phyloP scores from a whole-genome alignment of 2,113 vertebrate genomes.

The Hemichromis elongatus region DNA sequence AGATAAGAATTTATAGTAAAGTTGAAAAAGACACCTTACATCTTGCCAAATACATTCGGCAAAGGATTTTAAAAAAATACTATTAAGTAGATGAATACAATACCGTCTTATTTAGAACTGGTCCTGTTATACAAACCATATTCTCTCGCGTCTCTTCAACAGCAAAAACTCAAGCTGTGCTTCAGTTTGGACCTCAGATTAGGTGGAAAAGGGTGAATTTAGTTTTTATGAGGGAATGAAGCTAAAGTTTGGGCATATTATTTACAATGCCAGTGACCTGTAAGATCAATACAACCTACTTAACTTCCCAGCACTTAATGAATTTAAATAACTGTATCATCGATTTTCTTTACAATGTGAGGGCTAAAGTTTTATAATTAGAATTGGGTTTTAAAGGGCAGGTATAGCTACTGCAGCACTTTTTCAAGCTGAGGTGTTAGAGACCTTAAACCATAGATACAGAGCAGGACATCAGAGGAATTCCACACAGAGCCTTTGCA shows the following conservation, averaged over 20 bases:
- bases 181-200: background rate
- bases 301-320: constrained; percentile 16
- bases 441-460: background rate
- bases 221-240: background rate
- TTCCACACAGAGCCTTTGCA: background rate
- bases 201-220: background rate
- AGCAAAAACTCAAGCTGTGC: background rate
- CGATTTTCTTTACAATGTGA: background rate
- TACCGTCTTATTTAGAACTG: background rate
- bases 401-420: background rate
- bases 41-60: background rate
- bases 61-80: background rate
- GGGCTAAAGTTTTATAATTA: background rate
- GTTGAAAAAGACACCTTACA: background rate
- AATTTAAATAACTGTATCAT: background rate
- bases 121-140: background rate
- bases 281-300: constrained; percentile 27
- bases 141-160: background rate
- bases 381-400: background rate
- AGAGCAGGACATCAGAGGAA: background rate
- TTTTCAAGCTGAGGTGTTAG: background rate
- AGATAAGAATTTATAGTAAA: background rate
- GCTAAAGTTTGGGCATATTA: background rate
- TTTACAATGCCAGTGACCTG: constrained; percentile 21
- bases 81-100: background rate